Conservation (phyloP, 1,140 invertebrate genomes). For the Wasmannia auropunctata region DNA sequence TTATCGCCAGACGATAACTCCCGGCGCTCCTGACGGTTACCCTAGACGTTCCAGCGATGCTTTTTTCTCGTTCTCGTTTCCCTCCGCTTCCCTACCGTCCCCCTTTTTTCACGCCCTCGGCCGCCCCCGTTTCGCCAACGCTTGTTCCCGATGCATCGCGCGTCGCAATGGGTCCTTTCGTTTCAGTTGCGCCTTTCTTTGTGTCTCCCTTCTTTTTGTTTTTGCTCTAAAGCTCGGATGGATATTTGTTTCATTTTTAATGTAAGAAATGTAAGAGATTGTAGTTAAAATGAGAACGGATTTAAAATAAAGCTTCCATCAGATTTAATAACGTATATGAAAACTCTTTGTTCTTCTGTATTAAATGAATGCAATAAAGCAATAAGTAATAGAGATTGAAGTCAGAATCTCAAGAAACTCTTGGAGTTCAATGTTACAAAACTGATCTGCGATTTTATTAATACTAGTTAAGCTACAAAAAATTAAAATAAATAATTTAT, state of each 20-base stretch:
- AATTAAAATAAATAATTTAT: background rate
- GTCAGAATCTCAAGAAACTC: background rate
- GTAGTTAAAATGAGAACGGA: background rate
- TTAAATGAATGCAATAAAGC: background rate
- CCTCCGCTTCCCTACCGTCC: conserved; percentile 17
- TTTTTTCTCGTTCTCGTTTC: conserved; percentile 63
- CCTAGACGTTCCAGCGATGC: conserved; percentile 66
- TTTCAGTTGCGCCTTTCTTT: conserved; percentile 18
- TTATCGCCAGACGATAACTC: conserved; percentile 80
- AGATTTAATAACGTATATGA: background rate
- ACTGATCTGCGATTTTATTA: background rate
- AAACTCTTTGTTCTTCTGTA: background rate
- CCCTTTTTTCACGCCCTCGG: conserved; percentile 1
- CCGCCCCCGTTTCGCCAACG: background rate
- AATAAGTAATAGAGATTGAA: conserved; percentile 26
- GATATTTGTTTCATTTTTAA: background rate
- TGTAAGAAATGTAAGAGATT: background rate
- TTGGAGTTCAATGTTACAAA: background rate
- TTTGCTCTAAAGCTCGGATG: background rate
- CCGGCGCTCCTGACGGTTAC: conserved; percentile 70
- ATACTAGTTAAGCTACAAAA: background rate
- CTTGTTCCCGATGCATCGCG: conserved; percentile 12
- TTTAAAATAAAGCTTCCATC: conserved; percentile 27
- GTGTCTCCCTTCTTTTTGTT: background rate
- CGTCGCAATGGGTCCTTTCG: background rate